These are phyloP conservation scores for Phalacrocorax brasilianus DNA, from an alignment of 2,113 vertebrate genomes.

Conservation along the genomic window DNA sequence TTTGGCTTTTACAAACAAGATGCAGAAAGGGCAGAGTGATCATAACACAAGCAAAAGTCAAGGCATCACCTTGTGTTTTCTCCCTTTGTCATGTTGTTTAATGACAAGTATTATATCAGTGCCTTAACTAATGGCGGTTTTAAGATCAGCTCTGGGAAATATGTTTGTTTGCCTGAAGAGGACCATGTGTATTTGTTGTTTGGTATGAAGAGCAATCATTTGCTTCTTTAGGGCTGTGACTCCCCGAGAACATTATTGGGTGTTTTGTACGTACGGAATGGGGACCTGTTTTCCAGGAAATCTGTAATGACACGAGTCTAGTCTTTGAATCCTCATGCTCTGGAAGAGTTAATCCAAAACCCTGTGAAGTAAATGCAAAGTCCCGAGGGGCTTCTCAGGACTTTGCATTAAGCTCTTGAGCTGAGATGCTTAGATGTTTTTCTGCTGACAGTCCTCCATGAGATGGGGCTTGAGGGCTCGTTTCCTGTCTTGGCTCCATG, in stretches of 20 bases:
- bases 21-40: background rate
- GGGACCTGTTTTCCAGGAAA: background rate
- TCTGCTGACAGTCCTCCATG: background rate
- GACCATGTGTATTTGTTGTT: background rate
- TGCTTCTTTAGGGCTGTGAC: background rate
- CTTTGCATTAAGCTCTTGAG: background rate
- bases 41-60: background rate
- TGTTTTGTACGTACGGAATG: background rate
- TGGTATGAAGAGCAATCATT: accelerated
- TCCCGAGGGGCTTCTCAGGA: background rate
- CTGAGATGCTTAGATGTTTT: background rate
- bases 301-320: accelerated
- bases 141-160: background rate
- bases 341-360: background rate
- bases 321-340: background rate
- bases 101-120: accelerated
- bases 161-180: background rate
- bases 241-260: background rate
- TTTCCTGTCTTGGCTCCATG: background rate
- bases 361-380: background rate
- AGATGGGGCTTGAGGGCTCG: accelerated
- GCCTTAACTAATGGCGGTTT: background rate
- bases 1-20: background rate
- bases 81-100: background rate
- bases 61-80: background rate